Evolutionary conservation across 2,888 invertebrate species (phyloP).

Genomic region (Halictus ligatus): DNA sequence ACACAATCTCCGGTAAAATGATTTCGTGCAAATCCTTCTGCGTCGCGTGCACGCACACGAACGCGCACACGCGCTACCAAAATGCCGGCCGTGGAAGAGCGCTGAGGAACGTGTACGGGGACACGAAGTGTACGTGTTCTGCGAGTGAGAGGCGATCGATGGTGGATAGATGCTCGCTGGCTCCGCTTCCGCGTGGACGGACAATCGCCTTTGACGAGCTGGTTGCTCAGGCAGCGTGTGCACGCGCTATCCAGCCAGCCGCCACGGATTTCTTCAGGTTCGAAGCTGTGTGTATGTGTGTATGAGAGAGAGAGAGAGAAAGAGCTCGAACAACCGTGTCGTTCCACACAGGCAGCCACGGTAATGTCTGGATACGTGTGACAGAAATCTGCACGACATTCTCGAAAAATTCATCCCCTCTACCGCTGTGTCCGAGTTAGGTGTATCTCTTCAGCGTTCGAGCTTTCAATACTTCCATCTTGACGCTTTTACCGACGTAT

Average conservation of each 20-base stretch:
- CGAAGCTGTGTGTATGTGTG: not conserved
- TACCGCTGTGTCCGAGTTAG: not conserved
- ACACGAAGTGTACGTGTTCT: slow-evolving; percentile 79
- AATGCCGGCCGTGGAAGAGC: slow-evolving; percentile 49
- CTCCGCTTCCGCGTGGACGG: slow-evolving; percentile 75
- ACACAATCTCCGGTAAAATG: not conserved
- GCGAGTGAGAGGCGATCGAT: slow-evolving; percentile 72
- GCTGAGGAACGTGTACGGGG: slow-evolving; percentile 79
- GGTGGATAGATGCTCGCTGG: slow-evolving; percentile 71
- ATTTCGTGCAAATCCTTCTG: not conserved
- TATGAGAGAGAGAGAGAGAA: not conserved
- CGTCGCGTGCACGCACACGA: not conserved
- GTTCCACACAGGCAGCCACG: not conserved
- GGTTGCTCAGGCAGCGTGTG: slow-evolving; percentile 23
- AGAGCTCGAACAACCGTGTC: not conserved
- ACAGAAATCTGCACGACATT: not conserved
- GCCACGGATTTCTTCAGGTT: slow-evolving; percentile 27
- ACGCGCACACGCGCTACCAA: slow-evolving; percentile 47
- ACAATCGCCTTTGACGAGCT: slow-evolving; percentile 68
- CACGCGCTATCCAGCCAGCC: slow-evolving; percentile 27
- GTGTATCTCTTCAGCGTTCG: not conserved
- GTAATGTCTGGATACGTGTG: not conserved
- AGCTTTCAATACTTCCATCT: not conserved
- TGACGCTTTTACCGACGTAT: too few species aligned
- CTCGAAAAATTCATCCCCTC: not conserved